phyloP scores from a whole-genome alignment of 2,888 invertebrate genomes.

The Taenaris catops region DNA sequence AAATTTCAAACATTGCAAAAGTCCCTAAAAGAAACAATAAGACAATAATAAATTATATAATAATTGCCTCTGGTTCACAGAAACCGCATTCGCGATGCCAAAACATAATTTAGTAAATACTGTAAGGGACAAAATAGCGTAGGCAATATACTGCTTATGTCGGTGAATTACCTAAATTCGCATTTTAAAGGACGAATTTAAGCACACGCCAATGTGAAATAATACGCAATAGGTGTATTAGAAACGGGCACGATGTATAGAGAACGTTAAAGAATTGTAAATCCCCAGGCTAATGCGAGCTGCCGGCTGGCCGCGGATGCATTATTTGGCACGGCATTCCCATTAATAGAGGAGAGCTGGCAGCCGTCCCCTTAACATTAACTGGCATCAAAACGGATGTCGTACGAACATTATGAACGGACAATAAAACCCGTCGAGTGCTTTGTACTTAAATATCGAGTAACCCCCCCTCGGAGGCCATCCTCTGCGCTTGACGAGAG shows the following conservation, averaged over 20 bases:
- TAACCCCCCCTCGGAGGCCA: no score
- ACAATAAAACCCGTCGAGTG: conserved; percentile 64
- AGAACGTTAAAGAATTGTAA: no score
- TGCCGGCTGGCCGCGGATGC: conserved; percentile 36
- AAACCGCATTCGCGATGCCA: conserved; percentile 5
- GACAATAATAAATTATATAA: conserved; percentile 6
- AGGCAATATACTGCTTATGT: no score
- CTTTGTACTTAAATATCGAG: conserved; percentile 30
- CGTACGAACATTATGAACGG: conserved; percentile 66
- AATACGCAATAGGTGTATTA: no score
- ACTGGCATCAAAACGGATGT: conserved; percentile 71
- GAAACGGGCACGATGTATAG: no score
- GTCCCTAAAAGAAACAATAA: no score
- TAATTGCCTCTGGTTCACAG: conserved; percentile 8
- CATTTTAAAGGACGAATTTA: no score
- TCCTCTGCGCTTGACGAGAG: no score
- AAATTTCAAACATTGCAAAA: neutral
- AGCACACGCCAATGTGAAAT: no score
- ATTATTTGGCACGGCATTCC: conserved; percentile 61
- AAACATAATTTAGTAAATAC: conserved; percentile 10
- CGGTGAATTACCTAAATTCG: no score
- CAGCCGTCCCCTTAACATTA: conserved; percentile 60
- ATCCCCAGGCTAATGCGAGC: conserved; percentile 46
- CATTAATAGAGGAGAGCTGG: conserved; percentile 65
- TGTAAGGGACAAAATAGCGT: neutral